These are phyloP conservation scores for Sipha maydis DNA, from an alignment of 2,888 invertebrate species.

Conservation along the genomic window DNA sequence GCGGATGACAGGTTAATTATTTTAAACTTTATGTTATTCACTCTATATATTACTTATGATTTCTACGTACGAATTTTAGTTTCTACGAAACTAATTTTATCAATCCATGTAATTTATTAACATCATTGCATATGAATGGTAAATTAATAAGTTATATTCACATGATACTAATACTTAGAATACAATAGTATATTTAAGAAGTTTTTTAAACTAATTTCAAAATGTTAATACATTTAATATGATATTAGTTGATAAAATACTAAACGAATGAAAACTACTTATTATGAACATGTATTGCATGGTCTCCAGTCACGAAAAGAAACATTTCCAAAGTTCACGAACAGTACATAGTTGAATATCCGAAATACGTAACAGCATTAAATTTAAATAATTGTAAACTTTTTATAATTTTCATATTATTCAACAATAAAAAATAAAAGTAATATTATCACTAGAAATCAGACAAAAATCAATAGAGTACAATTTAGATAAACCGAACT, in stretches of 20 bases:
- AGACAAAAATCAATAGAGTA: not conserved
- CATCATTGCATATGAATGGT: not conserved
- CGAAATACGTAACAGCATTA: not conserved
- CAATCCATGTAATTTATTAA: too few species aligned
- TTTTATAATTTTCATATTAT: not conserved
- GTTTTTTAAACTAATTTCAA: not conserved
- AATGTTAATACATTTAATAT: not conserved
- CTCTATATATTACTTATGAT: not conserved
- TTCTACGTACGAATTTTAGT: not conserved
- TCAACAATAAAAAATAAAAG: not conserved
- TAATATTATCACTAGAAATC: not conserved
- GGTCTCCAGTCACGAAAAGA: slow-evolving; percentile 27
- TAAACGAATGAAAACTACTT: not conserved
- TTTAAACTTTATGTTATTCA: too few species aligned
- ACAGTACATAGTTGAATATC: not conserved
- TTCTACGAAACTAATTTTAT: not conserved
- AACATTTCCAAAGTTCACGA: slow-evolving; percentile 1
- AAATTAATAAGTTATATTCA: not conserved
- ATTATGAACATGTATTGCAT: not conserved
- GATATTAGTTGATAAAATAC: not conserved
- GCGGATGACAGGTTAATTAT: too few species aligned
- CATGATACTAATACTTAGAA: not conserved
- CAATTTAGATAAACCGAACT: not conserved
- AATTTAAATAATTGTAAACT: not conserved
- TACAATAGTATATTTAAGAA: not conserved